Evolutionary conservation across 1,140 invertebrate species (phyloP), one percentile per base, ranked within the genome.

Genomic region (Drosophila paulistorum): DNA sequence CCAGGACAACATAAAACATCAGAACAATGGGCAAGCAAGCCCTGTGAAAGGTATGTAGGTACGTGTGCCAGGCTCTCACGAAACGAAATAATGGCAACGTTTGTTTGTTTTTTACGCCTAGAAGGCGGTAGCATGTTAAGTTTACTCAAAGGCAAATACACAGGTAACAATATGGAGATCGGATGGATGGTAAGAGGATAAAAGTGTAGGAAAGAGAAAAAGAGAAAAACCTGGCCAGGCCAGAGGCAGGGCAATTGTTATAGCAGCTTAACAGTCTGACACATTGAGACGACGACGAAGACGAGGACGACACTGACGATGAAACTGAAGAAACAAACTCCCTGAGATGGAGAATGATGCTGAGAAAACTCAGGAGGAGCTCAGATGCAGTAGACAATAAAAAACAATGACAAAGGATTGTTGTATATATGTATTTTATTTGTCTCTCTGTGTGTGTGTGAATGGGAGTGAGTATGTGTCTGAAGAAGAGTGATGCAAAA

Each of bases 61-160:
- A 75, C 73, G 73, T 75, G 73, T 74, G 74, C 74, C 76, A 70
- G 69, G 54, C 74, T 77, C 74, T 39, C 37, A 39, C 26, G 26
- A 61, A 30, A 63, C 63, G 74, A 73, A 85, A 82, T 85, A 85
- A 85, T 85, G 75, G 79, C 83, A 73, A 68, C 80, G 76, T 76
- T 65, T 85, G 79, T 84, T 75, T 67, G 58, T 63, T 68, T 72
- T 14, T 76, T 76, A 61, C 70, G 70, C 79, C 79, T 68, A 68
- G 68, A 42, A 35, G 72, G 37, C 65, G 45, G 30, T 14, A 64
- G 9, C 33, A 26, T 41, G 59, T 41, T 41, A 37, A 63, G 39
- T 51, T 51, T 51, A 51, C 45, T 58, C 57, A 71, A 51, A 68
- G 69, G 73, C 63, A 70, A 64, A 63, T 48, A 42, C 66, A 70